Evolutionary conservation across 2,888 invertebrate genomes (phyloP), one percentile per base, ranked within the genome.

Genomic region (Prosapia bicincta): DNA sequence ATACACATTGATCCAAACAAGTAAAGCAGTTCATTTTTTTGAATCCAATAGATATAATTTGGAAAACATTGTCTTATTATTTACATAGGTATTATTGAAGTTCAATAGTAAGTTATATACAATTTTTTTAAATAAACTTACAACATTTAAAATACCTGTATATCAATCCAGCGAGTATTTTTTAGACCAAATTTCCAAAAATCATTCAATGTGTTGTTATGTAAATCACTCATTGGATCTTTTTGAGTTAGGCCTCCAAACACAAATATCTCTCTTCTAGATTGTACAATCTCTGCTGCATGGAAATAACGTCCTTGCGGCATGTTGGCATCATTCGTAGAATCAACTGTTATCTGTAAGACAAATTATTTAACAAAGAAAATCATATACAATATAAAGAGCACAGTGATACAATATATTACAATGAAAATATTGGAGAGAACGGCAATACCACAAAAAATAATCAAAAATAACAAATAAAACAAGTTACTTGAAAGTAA

Each of bases 151-250:
- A n/a, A 26, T 78, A 88, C 87, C 71, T 87, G 88, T 20, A 93
- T 90, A 80, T 90, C 91, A 79, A 90, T 90, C 94, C 94, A 94
- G 68, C 93, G 88, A 81, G 94, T 93, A 83, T 94, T 93, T 82
- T 93, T 93, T 77, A 95, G 88, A 81, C 93, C 93, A 83, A 97
- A 98, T 82, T 93, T 94, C 97, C 97, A 98, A 83, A 97, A 95
- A 83, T 97, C 97, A 66, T 90, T 90, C 0, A 96, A 87, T 1
- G 96, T 91, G 82, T 90, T 88, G 82, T 90, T 89, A 69, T 88
- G n/a, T 3, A 72, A 26, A 3, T 66, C 74, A 10, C 70, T 32
- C 0, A 28, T 71, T 24, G 72, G 43, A 25, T 66, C 66, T 26
- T 76, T 76, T 43, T 76, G 76, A 26, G 92, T 91, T 70, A 97